These are phyloP conservation scores for Wiebesia pumilae DNA, from an alignment of 1,140 invertebrate genomes.

Conservation along the genomic window DNA sequence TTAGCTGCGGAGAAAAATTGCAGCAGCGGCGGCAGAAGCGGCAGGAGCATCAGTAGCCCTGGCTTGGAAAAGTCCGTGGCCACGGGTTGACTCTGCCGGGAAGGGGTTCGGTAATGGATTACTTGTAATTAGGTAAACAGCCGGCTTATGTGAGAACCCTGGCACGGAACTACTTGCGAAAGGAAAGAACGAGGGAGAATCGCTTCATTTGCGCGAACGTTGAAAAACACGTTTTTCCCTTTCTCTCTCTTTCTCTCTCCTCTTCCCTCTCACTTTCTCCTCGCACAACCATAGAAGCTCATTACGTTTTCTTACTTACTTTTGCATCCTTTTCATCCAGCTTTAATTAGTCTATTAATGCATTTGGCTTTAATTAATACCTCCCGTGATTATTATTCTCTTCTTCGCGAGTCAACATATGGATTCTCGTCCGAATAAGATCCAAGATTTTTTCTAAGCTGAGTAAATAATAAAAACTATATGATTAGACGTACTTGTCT, in stretches of 20 bases:
- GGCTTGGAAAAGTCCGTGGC: slow-evolving; percentile 2
- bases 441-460: neutral
- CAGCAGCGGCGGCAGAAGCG: neutral
- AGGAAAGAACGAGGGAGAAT: slow-evolving; percentile 13
- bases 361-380: slow-evolving; percentile 18
- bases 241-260: neutral
- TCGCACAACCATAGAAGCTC: neutral
- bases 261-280: neutral
- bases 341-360: slow-evolving; percentile 27
- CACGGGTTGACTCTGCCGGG: neutral
- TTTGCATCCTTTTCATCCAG: neutral
- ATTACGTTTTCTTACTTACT: neutral
- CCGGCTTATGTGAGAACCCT: slow-evolving; percentile 45
- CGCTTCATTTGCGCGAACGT: slow-evolving; percentile 19
- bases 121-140: slow-evolving; percentile 66
- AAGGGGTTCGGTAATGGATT: slow-evolving; percentile 61
- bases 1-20: neutral
- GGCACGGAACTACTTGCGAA: neutral
- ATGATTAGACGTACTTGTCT: slow-evolving; percentile 22
- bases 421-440: neutral
- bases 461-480: slow-evolving; percentile 24
- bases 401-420: neutral
- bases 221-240: slow-evolving; percentile 4
- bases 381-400: neutral
- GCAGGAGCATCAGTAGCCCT: no score